A percentile compares a stretch with the other conserved stretches of the same genome.
Conservation (phyloP, 2,797 vertebrate genomes). For the Schizopygopsis pylzovi region DNA sequence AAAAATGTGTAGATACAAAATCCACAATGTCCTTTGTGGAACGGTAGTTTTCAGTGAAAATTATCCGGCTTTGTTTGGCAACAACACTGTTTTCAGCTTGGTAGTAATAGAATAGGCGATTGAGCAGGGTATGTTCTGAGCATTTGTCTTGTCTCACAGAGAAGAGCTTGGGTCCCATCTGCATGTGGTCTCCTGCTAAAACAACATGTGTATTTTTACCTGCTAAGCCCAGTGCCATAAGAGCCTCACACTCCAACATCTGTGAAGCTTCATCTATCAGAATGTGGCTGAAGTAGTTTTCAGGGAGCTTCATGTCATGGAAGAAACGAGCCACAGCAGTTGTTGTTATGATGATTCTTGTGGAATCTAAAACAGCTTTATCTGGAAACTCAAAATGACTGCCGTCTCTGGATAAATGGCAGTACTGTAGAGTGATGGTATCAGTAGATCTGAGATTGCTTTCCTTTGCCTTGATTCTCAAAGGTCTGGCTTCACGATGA, state of each 20-base stretch:
- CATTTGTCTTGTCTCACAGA: slow-evolving; percentile 74
- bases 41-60: slow-evolving; percentile 91
- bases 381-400: slow-evolving; percentile 78
- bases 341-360: slow-evolving; percentile 84
- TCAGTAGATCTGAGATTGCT: slow-evolving; percentile 70
- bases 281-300: slow-evolving; percentile 89
- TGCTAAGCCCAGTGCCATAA: slow-evolving; percentile 83
- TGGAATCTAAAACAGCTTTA: slow-evolving; percentile 65
- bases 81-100: slow-evolving; percentile 75
- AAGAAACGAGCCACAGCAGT: slow-evolving; percentile 74
- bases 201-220: slow-evolving; percentile 80
- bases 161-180: slow-evolving; percentile 89
- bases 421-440: too few species aligned
- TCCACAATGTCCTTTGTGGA: slow-evolving; percentile 85
- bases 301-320: slow-evolving; percentile 75
- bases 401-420: too few species aligned
- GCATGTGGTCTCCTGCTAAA: slow-evolving; percentile 93
- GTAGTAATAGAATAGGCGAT: slow-evolving; percentile 87
- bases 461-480: slow-evolving; percentile 81
- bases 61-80: slow-evolving; percentile 80
- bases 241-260: slow-evolving; percentile 91
- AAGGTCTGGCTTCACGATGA: slow-evolving; percentile 71
- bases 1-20: slow-evolving; percentile 89
- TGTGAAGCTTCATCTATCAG: slow-evolving; percentile 93
- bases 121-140: slow-evolving; percentile 84